Percentiles rank a stretch among this genome's conserved stretches.
Conservation (phyloP, 2,797 vertebrate species). For the Gymnothorax javanicus region DNA sequence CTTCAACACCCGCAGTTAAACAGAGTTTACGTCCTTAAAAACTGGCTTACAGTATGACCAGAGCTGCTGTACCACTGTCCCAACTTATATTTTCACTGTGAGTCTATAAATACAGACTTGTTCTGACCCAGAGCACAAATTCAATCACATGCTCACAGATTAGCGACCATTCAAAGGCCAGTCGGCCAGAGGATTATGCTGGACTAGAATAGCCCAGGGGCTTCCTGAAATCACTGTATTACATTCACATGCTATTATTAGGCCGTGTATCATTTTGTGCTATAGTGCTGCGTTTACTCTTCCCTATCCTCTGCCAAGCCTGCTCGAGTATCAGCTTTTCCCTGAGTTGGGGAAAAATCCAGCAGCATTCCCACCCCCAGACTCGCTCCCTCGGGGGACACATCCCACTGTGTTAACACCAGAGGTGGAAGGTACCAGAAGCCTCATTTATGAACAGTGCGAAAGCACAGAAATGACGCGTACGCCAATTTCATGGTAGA, state of each 20-base stretch:
- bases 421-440: not conserved
- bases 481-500: too few species aligned
- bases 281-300: not conserved
- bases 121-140: conserved; percentile 15
- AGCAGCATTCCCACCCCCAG: not conserved
- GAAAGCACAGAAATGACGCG: too few species aligned
- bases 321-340: not conserved
- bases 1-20: not conserved
- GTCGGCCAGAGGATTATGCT: conserved; percentile 61
- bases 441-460: too few species aligned
- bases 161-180: conserved; percentile 60
- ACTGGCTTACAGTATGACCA: not conserved
- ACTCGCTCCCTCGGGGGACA: not conserved
- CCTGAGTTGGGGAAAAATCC: conserved; percentile 27
- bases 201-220: conserved; percentile 48
- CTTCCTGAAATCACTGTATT: conserved; percentile 43
- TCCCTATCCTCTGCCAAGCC: conserved; percentile 35
- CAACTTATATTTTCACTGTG: not conserved
- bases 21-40: not conserved
- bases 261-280: not conserved
- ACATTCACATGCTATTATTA: not conserved
- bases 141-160: conserved; percentile 59
- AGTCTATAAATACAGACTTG: not conserved
- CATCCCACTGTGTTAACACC: not conserved
- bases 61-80: not conserved